These are phyloP conservation scores for Ameiurus melas DNA, from an alignment of 2,113 vertebrate species.

Conservation along the genomic window DNA sequence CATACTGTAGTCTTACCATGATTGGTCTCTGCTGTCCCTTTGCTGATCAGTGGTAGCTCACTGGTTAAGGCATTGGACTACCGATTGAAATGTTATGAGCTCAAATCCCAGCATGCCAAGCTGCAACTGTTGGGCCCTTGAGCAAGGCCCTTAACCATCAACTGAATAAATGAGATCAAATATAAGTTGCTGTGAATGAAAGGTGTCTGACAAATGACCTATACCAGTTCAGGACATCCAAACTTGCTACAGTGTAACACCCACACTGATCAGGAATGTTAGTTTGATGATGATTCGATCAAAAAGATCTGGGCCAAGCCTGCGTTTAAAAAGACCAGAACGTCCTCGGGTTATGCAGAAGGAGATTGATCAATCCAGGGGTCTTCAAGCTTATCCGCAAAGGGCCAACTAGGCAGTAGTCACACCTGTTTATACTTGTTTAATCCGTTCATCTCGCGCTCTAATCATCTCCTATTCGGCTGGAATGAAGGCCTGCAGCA, in stretches of 20 bases:
- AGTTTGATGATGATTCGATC: not conserved
- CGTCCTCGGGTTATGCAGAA: not conserved
- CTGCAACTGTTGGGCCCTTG: not conserved
- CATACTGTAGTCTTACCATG: not conserved
- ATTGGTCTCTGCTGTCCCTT: not conserved
- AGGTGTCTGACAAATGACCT: not conserved
- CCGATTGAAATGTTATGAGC: not conserved
- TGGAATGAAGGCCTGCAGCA: not conserved
- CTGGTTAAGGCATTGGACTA: not conserved
- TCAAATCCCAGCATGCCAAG: not conserved
- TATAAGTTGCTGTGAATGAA: not conserved
- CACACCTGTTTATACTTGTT: not conserved
- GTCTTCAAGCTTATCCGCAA: not conserved
- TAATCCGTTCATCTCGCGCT: not conserved
- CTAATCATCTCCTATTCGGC: not conserved
- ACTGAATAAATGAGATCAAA: not conserved
- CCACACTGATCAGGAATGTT: not conserved
- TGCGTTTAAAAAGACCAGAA: not conserved
- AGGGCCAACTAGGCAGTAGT: not conserved
- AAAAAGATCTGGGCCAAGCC: not conserved
- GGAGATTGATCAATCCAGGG: not conserved
- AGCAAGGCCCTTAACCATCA: not conserved
- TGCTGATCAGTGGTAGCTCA: not conserved
- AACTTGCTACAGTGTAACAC: not conserved
- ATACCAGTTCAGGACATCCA: not conserved